Conservation (phyloP, 2,797 vertebrate species). For the Oophaga sylvatica region DNA sequence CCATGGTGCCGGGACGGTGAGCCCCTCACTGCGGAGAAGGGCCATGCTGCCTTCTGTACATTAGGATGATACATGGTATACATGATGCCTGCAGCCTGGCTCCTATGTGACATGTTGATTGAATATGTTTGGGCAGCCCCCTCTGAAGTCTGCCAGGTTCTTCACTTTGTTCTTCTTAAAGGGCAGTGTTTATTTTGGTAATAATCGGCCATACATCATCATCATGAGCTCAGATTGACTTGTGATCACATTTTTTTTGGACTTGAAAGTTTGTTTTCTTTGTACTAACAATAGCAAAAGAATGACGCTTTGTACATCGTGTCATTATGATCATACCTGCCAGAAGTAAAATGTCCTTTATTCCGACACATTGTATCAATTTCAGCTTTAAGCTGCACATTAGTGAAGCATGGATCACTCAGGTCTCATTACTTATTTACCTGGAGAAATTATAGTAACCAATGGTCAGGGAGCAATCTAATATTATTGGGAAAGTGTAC, state of each 20-base stretch:
- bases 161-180: constrained; percentile 11
- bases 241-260: not conserved
- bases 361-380: not conserved
- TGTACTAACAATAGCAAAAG: not conserved
- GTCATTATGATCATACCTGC: not conserved
- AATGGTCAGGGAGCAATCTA: not conserved
- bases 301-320: not conserved
- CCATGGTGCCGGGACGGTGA: constrained; percentile 1
- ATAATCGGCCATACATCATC: constrained; percentile 5
- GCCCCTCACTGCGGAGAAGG: not conserved
- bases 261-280: constrained; percentile 1
- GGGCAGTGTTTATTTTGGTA: constrained; percentile 17
- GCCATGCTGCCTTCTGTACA: not conserved
- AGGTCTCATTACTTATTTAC: not conserved
- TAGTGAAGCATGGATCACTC: too few relatives aligned
- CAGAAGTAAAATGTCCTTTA: not conserved
- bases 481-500: not conserved
- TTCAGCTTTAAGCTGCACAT: not conserved
- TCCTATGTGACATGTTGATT: constrained; percentile 14
- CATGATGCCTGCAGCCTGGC: not conserved
- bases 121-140: constrained; percentile 26
- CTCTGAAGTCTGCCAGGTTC: constrained; percentile 16
- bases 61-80: not conserved
- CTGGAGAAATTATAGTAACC: not conserved
- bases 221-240: not conserved